Base-by-base conservation (phyloP, 2,888 invertebrate species). In the Campopleginae sp. region DNA sequence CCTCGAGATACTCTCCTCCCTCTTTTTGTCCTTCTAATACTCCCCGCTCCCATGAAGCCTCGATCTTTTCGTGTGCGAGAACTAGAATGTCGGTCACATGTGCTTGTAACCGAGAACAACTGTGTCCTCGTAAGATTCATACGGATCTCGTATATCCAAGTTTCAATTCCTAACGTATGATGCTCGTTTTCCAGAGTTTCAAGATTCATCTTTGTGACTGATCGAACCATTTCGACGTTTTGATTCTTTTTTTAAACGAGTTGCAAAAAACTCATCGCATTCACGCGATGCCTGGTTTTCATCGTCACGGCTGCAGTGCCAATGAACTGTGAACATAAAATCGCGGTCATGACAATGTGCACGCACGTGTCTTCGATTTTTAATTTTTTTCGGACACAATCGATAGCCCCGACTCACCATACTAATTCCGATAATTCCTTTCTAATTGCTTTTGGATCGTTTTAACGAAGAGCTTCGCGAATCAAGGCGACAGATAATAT, bases 51-150 rank as follows among this genome's bases (percentile, higher is more conserved):
- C 68, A 58, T 74, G 38, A 66, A 68, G 82, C 19, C 68, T 61
- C 66, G 68, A 79, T 70, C 51, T n/a, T 31, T 79, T 78, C 33
- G 31, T 51, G 58, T 51, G 48, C 42, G 48, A 42, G 66, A 54
- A 83, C 79, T 83, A 79, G 78, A 83, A 74, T 83, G 82, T 83
- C 78, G 78, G 72, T 72, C 82, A 70, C 74, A 74, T 48, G 46
- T 58, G 46, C 68, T 74, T 68, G 72, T 61, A 68, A 82, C 48
- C 38, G 78, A 83, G 68, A 61, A 33, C 68, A 38, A 68, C 58
- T 74, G 78, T 74, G 42, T 31, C 58, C 70, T 61, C 80, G 44
- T 58, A 48, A 48, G 8, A 14, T 70, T 33, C 31, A 27, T n/a
- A 42, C 58, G 10, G 42, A 42, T 42, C 74, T 61, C 44, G n/a